Evolutionary conservation across 1,140 invertebrate genomes (phyloP).

Genomic region (Zeugodacus cucurbitae): DNA sequence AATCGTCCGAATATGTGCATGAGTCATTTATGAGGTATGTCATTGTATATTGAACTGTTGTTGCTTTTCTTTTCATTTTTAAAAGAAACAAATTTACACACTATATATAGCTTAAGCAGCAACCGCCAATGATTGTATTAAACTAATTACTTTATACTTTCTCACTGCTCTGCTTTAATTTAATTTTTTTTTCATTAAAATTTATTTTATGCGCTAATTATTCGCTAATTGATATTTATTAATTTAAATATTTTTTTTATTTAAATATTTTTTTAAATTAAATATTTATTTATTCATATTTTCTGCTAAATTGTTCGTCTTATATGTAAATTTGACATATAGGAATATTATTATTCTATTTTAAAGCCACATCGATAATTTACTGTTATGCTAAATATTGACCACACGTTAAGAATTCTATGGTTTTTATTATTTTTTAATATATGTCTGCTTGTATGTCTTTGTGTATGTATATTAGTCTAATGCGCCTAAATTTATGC

Average conservation of each 20-base stretch:
- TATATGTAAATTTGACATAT: constrained; percentile 22
- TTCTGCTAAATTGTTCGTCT: not conserved
- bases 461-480: not conserved
- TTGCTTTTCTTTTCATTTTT: not conserved
- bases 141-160: not conserved
- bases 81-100: constrained; percentile 23
- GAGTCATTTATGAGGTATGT: constrained; percentile 27
- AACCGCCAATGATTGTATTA: not conserved
- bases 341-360: constrained; percentile 43
- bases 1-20: not conserved
- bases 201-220: not conserved
- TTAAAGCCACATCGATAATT: constrained; percentile 64
- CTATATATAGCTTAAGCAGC: not conserved
- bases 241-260: too few species aligned
- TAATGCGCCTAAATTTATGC: not conserved
- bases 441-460: constrained; percentile 45
- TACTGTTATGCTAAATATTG: constrained; percentile 32
- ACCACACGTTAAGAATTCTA: not conserved
- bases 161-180: not conserved
- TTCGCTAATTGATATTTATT: not conserved
- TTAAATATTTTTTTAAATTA: not conserved
- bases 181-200: not conserved
- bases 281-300: not conserved
- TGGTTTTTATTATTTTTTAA: not conserved
- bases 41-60: constrained; percentile 31